phyloP scores from a whole-genome alignment of 2,888 invertebrate species.

The Odontothrips loti region DNA sequence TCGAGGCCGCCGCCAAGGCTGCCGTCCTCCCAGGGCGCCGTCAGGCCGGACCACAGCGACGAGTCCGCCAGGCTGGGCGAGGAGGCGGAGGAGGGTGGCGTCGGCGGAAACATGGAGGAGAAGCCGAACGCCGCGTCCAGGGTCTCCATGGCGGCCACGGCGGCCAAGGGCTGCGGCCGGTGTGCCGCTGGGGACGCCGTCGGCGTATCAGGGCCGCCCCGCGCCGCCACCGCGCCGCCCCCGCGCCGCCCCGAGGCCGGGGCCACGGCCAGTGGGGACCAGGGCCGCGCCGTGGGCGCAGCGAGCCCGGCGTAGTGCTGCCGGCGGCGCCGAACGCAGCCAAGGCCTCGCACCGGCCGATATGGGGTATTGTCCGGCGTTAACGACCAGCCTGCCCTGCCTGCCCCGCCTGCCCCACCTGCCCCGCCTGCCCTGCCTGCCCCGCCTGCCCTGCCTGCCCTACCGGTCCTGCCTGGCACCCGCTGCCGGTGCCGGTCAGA shows the following conservation, averaged over 20 bases:
- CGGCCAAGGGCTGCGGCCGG: not conserved
- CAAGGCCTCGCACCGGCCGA: not conserved
- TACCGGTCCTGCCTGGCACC: not conserved
- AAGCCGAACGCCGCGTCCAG: not conserved
- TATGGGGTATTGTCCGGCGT: constrained; percentile 11
- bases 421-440: too few relatives aligned
- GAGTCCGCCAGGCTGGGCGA: not conserved
- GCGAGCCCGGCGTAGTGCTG: too few relatives aligned
- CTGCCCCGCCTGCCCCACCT: too few relatives aligned
- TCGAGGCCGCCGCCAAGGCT: not conserved
- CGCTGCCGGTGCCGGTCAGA: not conserved
- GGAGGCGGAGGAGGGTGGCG: not conserved
- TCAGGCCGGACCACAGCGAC: not conserved
- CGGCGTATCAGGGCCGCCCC: not conserved
- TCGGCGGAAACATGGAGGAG: constrained; percentile 6
- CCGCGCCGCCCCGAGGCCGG: not conserved
- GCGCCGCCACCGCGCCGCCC: not conserved
- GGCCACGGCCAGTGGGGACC: too few relatives aligned
- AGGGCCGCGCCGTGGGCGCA: too few relatives aligned
- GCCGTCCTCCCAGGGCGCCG: not conserved
- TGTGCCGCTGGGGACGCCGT: not conserved
- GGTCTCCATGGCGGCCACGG: not conserved
- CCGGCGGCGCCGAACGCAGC: too few relatives aligned
- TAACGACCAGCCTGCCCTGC: not conserved
- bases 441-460: too few relatives aligned